Conservation (phyloP, 1,140 invertebrate species). For the Dryas iulia region DNA sequence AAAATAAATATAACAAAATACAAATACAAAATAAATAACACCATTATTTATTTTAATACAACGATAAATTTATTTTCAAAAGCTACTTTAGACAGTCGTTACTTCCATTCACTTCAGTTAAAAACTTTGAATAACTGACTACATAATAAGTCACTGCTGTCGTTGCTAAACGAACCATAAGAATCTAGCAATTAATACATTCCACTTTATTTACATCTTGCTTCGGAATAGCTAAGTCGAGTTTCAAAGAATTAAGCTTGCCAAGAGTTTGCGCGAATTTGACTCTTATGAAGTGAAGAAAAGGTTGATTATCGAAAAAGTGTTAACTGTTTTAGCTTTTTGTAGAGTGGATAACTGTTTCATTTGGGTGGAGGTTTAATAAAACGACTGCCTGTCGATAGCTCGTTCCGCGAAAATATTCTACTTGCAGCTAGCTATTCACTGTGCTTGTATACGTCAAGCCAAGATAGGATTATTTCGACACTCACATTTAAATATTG, state of each 20-base stretch:
- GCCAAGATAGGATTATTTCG: not conserved
- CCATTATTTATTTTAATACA: not conserved
- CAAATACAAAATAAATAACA: no score
- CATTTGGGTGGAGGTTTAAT: slow-evolving; percentile 39
- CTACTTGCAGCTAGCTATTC: not conserved
- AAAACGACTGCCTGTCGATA: slow-evolving; percentile 21
- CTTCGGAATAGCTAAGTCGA: slow-evolving; percentile 27
- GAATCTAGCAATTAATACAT: slow-evolving; percentile 60
- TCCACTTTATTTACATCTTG: slow-evolving; percentile 60
- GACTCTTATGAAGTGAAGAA: not conserved
- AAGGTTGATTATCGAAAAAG: not conserved
- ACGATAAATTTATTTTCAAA: no score
- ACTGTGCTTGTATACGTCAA: not conserved
- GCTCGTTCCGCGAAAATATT: slow-evolving; percentile 25
- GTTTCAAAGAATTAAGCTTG: not conserved
- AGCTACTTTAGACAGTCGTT: not conserved
- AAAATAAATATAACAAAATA: no score
- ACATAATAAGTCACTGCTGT: not conserved
- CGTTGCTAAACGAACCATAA: slow-evolving; percentile 51
- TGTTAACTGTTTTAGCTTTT: not conserved
- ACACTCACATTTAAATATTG: not conserved
- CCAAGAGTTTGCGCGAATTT: not conserved
- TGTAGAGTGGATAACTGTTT: slow-evolving; percentile 42
- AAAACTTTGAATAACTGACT: not conserved
- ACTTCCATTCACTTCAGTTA: not conserved